phyloP scores from a whole-genome alignment of 2,888 invertebrate species.

The Clivina fossor region DNA sequence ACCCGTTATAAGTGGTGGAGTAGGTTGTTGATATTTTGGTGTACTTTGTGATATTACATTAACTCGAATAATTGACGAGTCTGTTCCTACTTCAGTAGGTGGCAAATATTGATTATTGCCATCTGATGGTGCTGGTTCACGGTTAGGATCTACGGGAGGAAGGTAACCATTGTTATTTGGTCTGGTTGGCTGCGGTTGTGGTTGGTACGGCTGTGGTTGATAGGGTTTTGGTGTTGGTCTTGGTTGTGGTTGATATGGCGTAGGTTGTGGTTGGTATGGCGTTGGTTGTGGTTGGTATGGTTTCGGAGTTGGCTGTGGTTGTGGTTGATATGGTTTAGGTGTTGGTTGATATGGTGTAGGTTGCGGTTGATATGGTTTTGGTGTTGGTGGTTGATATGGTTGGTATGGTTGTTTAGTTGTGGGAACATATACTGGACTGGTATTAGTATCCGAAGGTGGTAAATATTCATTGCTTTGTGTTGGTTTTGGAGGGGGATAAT shows the following conservation, averaged over 20 bases:
- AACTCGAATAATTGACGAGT: conserved; percentile 30
- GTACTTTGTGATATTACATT: conserved; percentile 31
- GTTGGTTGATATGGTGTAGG: conserved; percentile 32
- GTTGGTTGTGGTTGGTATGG: conserved; percentile 37
- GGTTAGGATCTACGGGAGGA: conserved; percentile 29
- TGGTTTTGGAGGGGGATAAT: conserved; percentile 27
- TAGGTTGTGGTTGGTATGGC: conserved; percentile 25
- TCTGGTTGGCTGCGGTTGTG: conserved; percentile 40
- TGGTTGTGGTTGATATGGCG: conserved; percentile 17
- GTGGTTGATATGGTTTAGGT: conserved; percentile 18
- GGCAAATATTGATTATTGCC: conserved; percentile 18
- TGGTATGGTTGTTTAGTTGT: conserved; percentile 2
- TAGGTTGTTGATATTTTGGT: too few relatives aligned
- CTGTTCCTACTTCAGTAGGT: conserved; percentile 22
- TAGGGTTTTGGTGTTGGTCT: conserved; percentile 24
- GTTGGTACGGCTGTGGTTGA: conserved; percentile 40
- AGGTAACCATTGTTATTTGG: conserved; percentile 33
- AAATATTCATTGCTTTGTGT: conserved; percentile 37
- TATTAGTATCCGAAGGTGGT: conserved; percentile 21
- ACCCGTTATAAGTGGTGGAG: background rate
- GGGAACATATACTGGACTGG: conserved; percentile 2
- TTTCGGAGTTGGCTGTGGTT: conserved; percentile 14
- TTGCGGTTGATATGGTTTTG: conserved; percentile 36
- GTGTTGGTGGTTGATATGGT: conserved; percentile 18
- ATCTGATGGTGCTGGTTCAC: conserved; percentile 11